These are phyloP conservation scores for Drosophila anomelani DNA, from an alignment of 2,888 invertebrate genomes.

Conservation along the genomic window DNA sequence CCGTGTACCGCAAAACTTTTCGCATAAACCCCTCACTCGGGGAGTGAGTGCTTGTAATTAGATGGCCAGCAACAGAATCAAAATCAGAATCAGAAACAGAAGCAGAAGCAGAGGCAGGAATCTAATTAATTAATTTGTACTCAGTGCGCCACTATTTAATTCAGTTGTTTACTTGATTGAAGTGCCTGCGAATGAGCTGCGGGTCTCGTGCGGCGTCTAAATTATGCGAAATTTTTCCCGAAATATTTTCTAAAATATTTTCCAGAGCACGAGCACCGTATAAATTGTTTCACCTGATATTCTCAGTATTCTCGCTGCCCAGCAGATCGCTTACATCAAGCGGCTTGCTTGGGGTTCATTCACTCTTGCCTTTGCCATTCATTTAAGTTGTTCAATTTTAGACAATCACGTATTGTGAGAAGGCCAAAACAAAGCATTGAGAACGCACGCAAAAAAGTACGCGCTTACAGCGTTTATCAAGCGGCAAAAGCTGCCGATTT, in stretches of 20 bases:
- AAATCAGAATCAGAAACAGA: background rate
- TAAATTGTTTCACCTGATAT: slow-evolving; percentile 13
- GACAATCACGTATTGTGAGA: slow-evolving; percentile 27
- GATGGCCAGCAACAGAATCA: background rate
- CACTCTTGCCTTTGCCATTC: slow-evolving; percentile 13
- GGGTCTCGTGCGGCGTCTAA: slow-evolving; percentile 5
- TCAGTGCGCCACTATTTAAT: slow-evolving; percentile 11
- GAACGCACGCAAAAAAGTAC: slow-evolving; percentile 10
- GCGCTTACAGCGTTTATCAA: slow-evolving; percentile 16
- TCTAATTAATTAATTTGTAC: slow-evolving; percentile 38
- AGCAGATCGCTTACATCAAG: slow-evolving; percentile 13
- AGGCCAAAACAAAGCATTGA: slow-evolving; percentile 1
- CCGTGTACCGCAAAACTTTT: slow-evolving; percentile 27
- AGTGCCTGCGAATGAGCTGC: background rate
- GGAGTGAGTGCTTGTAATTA: background rate
- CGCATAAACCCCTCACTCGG: background rate
- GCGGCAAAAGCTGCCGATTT: background rate
- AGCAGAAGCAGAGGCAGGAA: background rate
- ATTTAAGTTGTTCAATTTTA: slow-evolving; percentile 1
- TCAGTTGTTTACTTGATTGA: slow-evolving; percentile 27
- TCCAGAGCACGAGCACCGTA: background rate
- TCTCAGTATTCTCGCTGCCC: background rate
- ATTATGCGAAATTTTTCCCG: slow-evolving; percentile 2
- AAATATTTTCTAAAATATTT: background rate
- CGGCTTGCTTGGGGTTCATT: background rate